Base-by-base conservation (phyloP, 2,113 vertebrate species). In the Syngnathus typhle region DNA sequence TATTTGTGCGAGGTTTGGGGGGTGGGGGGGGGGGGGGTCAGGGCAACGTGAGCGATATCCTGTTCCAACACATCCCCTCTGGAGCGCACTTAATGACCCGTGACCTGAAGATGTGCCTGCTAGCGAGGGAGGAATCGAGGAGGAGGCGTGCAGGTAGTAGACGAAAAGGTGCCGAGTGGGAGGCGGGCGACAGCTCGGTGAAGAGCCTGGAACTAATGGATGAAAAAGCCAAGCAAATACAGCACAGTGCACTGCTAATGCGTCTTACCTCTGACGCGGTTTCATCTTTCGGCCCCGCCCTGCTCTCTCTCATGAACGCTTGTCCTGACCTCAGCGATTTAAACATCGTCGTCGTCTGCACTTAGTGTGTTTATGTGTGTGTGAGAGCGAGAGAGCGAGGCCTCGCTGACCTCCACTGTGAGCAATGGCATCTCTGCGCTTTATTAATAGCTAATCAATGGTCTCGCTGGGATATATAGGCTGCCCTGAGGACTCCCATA, bases 381-480 rank as follows among this genome's bases (percentile, higher is more conserved):
- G 44, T 23, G 72, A 32, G 64, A 63, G 38, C 27, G 60, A 32
- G 43, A 18, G 23, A 36, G 23, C 2, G 65, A 71, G 72, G 67
- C 62, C 63, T 67, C 18, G 23, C 70, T 81, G 82, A 72, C 76
- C 79, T 84, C 76, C 74, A 67, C 54, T 78, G 60, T 76, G 82
- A 83, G 73, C 72, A 69, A 73, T 84, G 77, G 73, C 67, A 79
- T 85, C 77, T 79, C 75, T 75, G 23, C 78, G 76, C 75, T 81
- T 86, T 85, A 85, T 84, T 86, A 86, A 85, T 82, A 85, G 81
- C 87, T 84, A 85, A 85, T 88, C 83, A 88, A 85, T 84, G 69
- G 82, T 41, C 80, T 87, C 81, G 73, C 78, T 65, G 75, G 81
- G 81, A 82, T 81, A 65, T 77, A 74, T 81, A 63, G 68, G 71